A percentile compares a stretch with the other conserved stretches of the same genome.
phyloP scores from a whole-genome alignment of 1,140 invertebrate genomes.

The Lutraria rhynchaena region DNA sequence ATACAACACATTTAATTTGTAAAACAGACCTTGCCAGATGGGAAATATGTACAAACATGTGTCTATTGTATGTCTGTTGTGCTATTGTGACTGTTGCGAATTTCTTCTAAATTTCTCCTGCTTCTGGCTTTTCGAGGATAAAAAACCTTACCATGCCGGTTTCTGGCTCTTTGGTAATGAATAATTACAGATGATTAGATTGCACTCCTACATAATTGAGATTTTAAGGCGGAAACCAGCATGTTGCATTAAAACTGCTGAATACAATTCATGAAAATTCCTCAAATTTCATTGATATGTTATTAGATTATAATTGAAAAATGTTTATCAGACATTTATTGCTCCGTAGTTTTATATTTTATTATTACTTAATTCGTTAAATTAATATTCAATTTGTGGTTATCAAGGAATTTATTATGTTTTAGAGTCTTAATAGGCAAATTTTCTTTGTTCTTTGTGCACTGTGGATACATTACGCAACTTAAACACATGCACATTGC shows the following conservation, averaged over 20 bases:
- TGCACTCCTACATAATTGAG: background rate
- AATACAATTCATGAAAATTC: constrained; percentile 24
- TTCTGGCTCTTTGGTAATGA: constrained; percentile 20
- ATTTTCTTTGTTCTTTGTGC: too few relatives aligned
- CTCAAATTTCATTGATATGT: constrained; percentile 18
- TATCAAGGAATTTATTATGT: too few relatives aligned
- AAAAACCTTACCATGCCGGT: too few relatives aligned
- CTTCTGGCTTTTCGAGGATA: background rate
- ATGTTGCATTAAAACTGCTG: constrained; percentile 7
- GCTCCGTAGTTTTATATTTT: too few relatives aligned
- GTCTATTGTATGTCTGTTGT: constrained; percentile 17
- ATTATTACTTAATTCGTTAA: too few relatives aligned
- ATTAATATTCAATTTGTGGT: too few relatives aligned
- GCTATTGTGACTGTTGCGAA: background rate
- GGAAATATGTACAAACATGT: constrained; percentile 57
- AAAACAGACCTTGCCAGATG: constrained; percentile 49
- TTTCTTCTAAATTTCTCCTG: background rate
- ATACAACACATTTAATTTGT: constrained; percentile 56
- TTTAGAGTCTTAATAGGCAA: too few relatives aligned
- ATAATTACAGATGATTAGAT: constrained; percentile 48
- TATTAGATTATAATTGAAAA: too few relatives aligned
- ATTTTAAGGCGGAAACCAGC: background rate
- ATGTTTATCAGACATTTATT: too few relatives aligned
- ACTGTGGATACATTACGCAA: too few relatives aligned
- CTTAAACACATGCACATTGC: too few relatives aligned